phyloP scores from a whole-genome alignment of 2,797 vertebrate genomes.

The Brachyalestes nurse region DNA sequence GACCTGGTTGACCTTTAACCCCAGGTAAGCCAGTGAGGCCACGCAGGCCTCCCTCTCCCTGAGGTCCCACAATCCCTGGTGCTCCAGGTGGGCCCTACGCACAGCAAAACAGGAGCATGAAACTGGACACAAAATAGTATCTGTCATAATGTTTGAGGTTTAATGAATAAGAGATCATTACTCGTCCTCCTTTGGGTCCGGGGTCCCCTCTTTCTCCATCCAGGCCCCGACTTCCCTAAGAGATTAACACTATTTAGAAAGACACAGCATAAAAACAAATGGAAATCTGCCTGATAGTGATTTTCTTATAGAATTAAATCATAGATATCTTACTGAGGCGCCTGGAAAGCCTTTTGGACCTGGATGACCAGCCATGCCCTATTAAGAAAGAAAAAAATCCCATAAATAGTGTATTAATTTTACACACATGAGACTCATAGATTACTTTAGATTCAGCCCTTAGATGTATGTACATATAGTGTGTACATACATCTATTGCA shows the following conservation, averaged over 20 bases:
- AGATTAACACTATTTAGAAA: constrained; percentile 23
- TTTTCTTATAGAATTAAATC: constrained; percentile 25
- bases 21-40: constrained; percentile 74
- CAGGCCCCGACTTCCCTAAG: constrained; percentile 72
- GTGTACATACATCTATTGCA: too few relatives aligned
- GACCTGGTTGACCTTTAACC: constrained; percentile 70
- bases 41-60: constrained; percentile 70
- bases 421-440: too few relatives aligned
- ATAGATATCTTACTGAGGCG: constrained; percentile 69
- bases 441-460: too few relatives aligned
- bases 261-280: background rate
- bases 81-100: constrained; percentile 73
- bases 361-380: constrained; percentile 76
- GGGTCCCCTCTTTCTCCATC: constrained; percentile 75
- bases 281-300: background rate
- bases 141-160: background rate
- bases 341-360: constrained; percentile 75
- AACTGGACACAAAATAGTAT: background rate
- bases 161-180: constrained; percentile 55
- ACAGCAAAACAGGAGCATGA: constrained; percentile 1
- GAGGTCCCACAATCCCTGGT: constrained; percentile 69
- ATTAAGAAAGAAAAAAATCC: constrained; percentile 27
- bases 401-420: too few relatives aligned
- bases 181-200: constrained; percentile 79
- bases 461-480: too few relatives aligned